Percentiles rank a stretch among this genome's conserved stretches.
Evolutionary conservation across 2,888 invertebrate genomes (phyloP).

Genomic region (Cephus rjabovi): DNA sequence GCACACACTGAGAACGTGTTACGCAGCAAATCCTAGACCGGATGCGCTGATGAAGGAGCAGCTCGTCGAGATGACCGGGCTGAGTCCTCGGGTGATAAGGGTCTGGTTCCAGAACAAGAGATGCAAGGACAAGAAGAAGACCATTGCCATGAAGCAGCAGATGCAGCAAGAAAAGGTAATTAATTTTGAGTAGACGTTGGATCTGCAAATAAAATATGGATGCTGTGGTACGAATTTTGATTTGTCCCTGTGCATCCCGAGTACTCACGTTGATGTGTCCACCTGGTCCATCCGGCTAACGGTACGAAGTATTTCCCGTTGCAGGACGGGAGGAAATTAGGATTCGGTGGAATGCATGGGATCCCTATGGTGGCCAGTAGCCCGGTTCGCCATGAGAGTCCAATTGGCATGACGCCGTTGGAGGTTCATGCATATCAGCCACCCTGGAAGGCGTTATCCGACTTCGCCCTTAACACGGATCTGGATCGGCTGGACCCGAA

Average conservation of each 20-base stretch:
- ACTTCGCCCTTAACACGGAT: slow-evolving; percentile 95
- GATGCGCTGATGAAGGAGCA: slow-evolving; percentile 99
- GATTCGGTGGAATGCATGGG: slow-evolving; percentile 94
- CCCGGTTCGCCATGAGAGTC: slow-evolving; percentile 90
- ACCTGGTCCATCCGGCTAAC: slow-evolving; percentile 49
- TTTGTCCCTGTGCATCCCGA: not conserved
- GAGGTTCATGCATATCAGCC: slow-evolving; percentile 96
- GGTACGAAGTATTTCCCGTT: slow-evolving; percentile 68
- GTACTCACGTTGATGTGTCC: not conserved
- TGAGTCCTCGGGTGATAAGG: slow-evolving; percentile 96
- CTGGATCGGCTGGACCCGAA: slow-evolving; percentile 87
- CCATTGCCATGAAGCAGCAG: slow-evolving; percentile 96
- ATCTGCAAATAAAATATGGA: not conserved
- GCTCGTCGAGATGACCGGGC: slow-evolving; percentile 97
- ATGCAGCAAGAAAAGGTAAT: slow-evolving; percentile 97
- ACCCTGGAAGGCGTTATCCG: slow-evolving; percentile 96
- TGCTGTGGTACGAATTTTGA: not conserved
- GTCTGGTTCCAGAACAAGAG: slow-evolving; percentile 99
- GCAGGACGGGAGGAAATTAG: slow-evolving; percentile 94
- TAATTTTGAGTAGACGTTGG: not conserved
- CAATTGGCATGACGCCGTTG: slow-evolving; percentile 85
- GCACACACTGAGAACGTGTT: slow-evolving; percentile 96
- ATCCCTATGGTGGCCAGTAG: slow-evolving; percentile 98
- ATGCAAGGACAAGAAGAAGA: slow-evolving; percentile 98
- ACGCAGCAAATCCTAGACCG: slow-evolving; percentile 97